Conservation (phyloP, 30 jellyfish, hydroid and myxozoan genomes). For the Morbakka virulenta region DNA sequence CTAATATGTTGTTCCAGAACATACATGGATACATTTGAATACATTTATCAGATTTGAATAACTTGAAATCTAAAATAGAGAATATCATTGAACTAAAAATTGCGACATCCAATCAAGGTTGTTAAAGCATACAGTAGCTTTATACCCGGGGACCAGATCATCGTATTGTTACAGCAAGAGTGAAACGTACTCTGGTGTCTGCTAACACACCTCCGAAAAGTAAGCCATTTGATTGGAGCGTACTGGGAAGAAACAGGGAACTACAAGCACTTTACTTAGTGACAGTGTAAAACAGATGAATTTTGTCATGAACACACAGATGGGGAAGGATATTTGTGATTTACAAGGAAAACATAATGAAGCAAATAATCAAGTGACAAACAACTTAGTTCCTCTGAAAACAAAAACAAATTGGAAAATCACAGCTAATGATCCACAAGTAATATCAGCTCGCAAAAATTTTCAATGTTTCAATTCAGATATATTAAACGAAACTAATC, state of each 20-base stretch:
- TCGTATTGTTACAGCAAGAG: conserved; percentile 21
- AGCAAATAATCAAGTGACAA: conserved; percentile 25
- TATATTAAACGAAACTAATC: too few species aligned
- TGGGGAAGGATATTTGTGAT: too few species aligned
- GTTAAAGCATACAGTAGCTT: conserved; percentile 25
- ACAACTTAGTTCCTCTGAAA: neutral
- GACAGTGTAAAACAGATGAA: too few species aligned
- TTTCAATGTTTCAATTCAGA: too few species aligned
- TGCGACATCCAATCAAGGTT: conserved; percentile 32
- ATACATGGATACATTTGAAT: too few species aligned
- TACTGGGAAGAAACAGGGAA: too few species aligned
- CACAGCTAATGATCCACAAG: neutral
- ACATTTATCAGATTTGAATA: too few species aligned
- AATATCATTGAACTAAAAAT: too few species aligned
- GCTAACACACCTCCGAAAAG: conserved; percentile 8
- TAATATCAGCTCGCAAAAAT: neutral
- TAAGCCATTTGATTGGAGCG: conserved; percentile 17
- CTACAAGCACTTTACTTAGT: too few species aligned
- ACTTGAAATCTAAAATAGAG: too few species aligned
- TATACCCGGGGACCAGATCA: conserved; percentile 47
- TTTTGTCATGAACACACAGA: too few species aligned
- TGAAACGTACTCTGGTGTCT: conserved; percentile 16
- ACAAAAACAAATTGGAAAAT: neutral
- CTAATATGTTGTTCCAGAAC: too few species aligned
- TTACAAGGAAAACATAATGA: conserved; percentile 3